A percentile compares a stretch with the other conserved stretches of the same genome.
These are phyloP conservation scores for Myotis yumanensis DNA, from an alignment of 2,113 vertebrate species.

Conservation along the genomic window DNA sequence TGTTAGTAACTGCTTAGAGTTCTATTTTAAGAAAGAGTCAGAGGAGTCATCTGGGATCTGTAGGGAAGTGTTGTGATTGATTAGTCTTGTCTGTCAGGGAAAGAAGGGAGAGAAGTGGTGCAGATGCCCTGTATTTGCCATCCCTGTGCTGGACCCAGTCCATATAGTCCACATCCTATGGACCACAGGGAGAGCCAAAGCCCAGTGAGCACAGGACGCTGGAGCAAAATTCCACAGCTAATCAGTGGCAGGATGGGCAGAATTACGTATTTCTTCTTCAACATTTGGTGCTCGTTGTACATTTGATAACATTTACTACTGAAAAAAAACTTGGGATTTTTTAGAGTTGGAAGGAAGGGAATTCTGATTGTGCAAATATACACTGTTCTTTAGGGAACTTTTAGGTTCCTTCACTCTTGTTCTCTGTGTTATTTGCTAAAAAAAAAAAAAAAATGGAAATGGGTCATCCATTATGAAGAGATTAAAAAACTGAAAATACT, in stretches of 20 bases:
- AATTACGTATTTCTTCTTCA: slow-evolving; percentile 1
- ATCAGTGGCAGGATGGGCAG: not conserved
- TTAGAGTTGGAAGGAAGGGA: not conserved
- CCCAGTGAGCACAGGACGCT: not conserved
- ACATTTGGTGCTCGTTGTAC: slow-evolving; percentile 11
- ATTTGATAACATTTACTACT: slow-evolving; percentile 18
- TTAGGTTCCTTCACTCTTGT: not conserved
- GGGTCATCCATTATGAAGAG: slow-evolving; percentile 28
- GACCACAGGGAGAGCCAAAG: not conserved
- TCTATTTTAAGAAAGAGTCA: not conserved
- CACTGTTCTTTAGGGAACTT: not conserved
- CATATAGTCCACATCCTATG: not conserved
- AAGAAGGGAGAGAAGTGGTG: not conserved
- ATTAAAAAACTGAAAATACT: not conserved
- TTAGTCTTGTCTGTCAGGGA: not conserved
- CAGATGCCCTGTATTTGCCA: not conserved
- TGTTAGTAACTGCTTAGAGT: not conserved
- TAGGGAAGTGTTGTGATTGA: not conserved
- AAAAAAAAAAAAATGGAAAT: slow-evolving; percentile 28
- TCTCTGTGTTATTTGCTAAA: slow-evolving; percentile 37
- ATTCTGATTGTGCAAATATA: not conserved
- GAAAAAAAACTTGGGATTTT: not conserved
- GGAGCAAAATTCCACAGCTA: not conserved
- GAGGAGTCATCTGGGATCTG: not conserved
- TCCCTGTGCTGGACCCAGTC: not conserved